Conservation (phyloP, 2,113 vertebrate species). For the Pipa parva region DNA sequence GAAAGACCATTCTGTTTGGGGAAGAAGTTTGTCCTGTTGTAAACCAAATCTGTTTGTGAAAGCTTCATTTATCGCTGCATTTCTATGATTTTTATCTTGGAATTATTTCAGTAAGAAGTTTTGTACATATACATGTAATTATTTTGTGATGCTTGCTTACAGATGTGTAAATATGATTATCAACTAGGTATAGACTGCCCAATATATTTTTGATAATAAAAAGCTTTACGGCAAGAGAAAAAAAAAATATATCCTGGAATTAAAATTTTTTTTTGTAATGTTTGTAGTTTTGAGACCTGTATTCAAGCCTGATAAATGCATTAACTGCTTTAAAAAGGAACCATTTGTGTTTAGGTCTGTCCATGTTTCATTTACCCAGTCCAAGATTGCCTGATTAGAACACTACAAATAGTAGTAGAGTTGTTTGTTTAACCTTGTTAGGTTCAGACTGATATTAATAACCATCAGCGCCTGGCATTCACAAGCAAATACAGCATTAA, state of each 20-base stretch:
- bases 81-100: constrained; percentile 75
- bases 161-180: constrained; percentile 65
- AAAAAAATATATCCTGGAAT: neutral
- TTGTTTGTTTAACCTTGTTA: too few species aligned
- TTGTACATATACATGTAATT: constrained; percentile 67
- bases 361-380: too few species aligned
- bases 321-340: neutral
- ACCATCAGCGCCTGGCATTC: too few species aligned
- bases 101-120: constrained; percentile 64
- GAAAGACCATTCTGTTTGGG: too few species aligned
- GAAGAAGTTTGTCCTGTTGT: constrained; percentile 60
- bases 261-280: constrained; percentile 53
- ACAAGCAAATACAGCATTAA: too few species aligned
- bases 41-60: constrained; percentile 61
- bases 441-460: too few species aligned
- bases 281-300: constrained; percentile 54
- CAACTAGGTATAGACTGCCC: constrained; percentile 66
- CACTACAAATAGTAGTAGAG: too few species aligned
- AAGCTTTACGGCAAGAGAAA: constrained; percentile 61
- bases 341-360: too few species aligned
- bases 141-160: constrained; percentile 67
- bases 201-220: constrained; percentile 80
- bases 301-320: constrained; percentile 25
- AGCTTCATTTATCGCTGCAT: constrained; percentile 64
- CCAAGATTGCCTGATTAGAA: too few species aligned